phyloP scores from a whole-genome alignment of 1,140 invertebrate species.

The Drosophila aff. region DNA sequence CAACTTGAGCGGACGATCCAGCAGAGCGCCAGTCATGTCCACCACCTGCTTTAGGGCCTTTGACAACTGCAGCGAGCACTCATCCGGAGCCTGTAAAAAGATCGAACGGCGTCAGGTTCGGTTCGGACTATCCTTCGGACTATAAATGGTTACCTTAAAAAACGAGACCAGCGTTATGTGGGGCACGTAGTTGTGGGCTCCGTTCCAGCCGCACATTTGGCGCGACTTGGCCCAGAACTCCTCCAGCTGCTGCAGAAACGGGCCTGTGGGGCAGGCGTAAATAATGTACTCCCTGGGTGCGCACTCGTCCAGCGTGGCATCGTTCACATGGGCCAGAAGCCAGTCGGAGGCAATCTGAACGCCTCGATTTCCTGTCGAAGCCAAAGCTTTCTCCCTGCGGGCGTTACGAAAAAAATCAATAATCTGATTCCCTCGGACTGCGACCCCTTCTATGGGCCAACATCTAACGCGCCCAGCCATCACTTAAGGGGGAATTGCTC shows the following conservation, averaged over 20 bases:
- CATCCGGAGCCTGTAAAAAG: conserved; percentile 89
- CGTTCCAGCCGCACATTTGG: conserved; percentile 92
- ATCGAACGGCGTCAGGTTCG: no score
- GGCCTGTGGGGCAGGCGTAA: conserved; percentile 93
- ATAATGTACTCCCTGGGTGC: conserved; percentile 93
- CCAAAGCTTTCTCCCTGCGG: conserved; percentile 93
- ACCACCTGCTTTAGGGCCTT: conserved; percentile 89
- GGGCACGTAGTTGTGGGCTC: conserved; percentile 94
- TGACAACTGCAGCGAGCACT: conserved; percentile 88
- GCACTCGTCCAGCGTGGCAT: conserved; percentile 91
- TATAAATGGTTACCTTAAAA: conserved; percentile 89
- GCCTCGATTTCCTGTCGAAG: conserved; percentile 94
- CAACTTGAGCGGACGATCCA: conserved; percentile 88
- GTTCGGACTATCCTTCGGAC: neutral
- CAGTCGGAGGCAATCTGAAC: conserved; percentile 95
- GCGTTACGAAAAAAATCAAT: conserved; percentile 57
- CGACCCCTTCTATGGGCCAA: neutral
- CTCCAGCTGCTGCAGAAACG: conserved; percentile 88
- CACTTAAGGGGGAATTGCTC: neutral
- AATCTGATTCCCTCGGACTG: conserved; percentile 12
- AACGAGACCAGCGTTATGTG: conserved; percentile 95
- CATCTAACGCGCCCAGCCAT: no score
- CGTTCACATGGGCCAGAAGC: conserved; percentile 94
- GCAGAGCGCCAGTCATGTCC: conserved; percentile 88
- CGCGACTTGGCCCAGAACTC: conserved; percentile 93